phyloP scores from a whole-genome alignment of 2,888 invertebrate species.

The Erebia aethiops region DNA sequence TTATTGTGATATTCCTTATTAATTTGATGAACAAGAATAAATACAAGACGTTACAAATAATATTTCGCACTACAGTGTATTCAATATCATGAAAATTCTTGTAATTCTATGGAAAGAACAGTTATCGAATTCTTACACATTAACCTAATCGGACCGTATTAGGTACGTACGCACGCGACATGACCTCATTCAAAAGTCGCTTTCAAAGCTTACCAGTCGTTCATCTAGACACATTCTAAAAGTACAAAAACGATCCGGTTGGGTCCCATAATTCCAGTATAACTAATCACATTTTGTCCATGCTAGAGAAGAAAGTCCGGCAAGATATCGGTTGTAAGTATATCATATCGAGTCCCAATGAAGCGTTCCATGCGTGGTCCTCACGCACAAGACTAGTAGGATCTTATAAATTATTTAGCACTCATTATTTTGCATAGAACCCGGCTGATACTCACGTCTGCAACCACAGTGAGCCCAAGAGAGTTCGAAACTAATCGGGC shows the following conservation, averaged over 20 bases:
- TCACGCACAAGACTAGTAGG: constrained; percentile 34
- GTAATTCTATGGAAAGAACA: background rate
- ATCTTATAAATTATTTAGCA: constrained; percentile 20
- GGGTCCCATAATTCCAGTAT: constrained; percentile 58
- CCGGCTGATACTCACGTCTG: too few relatives aligned
- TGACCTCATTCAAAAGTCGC: background rate
- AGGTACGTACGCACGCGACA: background rate
- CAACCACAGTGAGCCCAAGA: too few relatives aligned
- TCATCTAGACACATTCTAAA: constrained; percentile 23
- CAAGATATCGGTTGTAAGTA: constrained; percentile 51
- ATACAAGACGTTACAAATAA: constrained; percentile 2
- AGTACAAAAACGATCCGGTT: constrained; percentile 59
- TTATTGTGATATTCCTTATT: background rate
- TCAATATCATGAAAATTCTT: background rate
- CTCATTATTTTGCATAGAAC: constrained; percentile 17
- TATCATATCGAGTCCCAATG: constrained; percentile 36
- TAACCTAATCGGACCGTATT: too few relatives aligned
- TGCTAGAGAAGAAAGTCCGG: constrained; percentile 51
- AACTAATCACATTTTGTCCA: constrained; percentile 21
- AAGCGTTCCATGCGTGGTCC: constrained; percentile 13
- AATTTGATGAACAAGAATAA: background rate
- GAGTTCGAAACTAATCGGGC: too few relatives aligned
- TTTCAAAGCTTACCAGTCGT: background rate
- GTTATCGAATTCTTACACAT: too few relatives aligned
- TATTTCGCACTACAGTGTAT: background rate